These are phyloP conservation scores for Plagodis dolabraria DNA, from an alignment of 2,888 invertebrate species.

Conservation along the genomic window DNA sequence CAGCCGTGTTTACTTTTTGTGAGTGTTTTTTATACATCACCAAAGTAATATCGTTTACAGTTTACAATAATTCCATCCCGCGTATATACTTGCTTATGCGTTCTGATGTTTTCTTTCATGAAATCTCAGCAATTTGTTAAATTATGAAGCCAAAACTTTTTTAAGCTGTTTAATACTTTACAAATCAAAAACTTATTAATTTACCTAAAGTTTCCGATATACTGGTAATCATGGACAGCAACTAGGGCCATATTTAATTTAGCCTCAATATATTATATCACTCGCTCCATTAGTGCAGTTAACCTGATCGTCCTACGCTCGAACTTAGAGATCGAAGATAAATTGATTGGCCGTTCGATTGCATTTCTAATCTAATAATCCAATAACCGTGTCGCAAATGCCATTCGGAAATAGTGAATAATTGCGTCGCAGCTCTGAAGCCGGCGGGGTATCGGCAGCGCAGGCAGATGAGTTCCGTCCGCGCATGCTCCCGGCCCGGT, in stretches of 20 bases:
- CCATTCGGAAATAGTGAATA: slow-evolving; percentile 76
- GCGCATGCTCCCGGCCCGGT: slow-evolving; percentile 45
- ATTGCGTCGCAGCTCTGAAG: slow-evolving; percentile 56
- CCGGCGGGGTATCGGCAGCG: slow-evolving; percentile 35
- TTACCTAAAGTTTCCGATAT: background rate
- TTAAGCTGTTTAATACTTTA: slow-evolving; percentile 3
- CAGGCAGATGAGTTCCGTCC: slow-evolving; percentile 45
- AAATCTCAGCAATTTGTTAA: slow-evolving; percentile 9
- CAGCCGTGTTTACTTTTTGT: slow-evolving; percentile 51
- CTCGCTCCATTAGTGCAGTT: slow-evolving; percentile 1
- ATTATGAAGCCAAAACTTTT: slow-evolving; percentile 3
- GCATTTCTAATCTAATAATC: slow-evolving; percentile 41
- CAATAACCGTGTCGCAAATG: slow-evolving; percentile 50
- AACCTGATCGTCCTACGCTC: slow-evolving; percentile 17
- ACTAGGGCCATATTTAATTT: background rate
- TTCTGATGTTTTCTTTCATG: slow-evolving; percentile 6
- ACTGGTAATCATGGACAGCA: background rate
- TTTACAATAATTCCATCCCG: slow-evolving; percentile 29
- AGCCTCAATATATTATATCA: slow-evolving; percentile 1
- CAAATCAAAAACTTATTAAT: background rate
- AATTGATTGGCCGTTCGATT: slow-evolving; percentile 37
- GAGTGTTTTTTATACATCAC: slow-evolving; percentile 56
- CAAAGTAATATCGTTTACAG: slow-evolving; percentile 44
- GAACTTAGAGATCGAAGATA: slow-evolving; percentile 31
- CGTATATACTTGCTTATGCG: slow-evolving; percentile 4